Evolutionary conservation across 2,113 vertebrate genomes (phyloP).

Genomic region (Siphamia tubifer): DNA sequence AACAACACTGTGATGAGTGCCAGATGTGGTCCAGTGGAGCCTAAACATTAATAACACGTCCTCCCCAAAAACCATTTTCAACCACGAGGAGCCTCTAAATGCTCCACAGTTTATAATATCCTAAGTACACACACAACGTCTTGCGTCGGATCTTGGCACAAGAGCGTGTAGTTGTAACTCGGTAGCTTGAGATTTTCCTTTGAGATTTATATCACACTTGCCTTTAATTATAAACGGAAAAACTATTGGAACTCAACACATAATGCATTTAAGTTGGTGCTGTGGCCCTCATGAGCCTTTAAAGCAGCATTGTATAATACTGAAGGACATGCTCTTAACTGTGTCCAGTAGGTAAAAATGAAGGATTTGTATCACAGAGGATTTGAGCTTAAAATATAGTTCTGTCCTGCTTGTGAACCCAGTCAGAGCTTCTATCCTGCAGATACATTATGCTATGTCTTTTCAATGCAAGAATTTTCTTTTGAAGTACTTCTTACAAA

Average conservation of each 20-base stretch:
- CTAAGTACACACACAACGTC: conserved; percentile 61
- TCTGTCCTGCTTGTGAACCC: conserved; percentile 63
- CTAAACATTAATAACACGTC: conserved; percentile 78
- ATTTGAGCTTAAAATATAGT: conserved; percentile 49
- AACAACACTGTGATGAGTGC: conserved; percentile 77
- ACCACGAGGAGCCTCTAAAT: conserved; percentile 64
- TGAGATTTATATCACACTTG: conserved; percentile 60
- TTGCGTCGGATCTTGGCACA: conserved; percentile 52
- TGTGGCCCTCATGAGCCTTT: not conserved
- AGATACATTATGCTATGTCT: conserved; percentile 20
- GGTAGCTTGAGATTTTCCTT: conserved; percentile 44
- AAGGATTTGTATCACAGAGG: conserved; percentile 39
- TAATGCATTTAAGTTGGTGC: not conserved
- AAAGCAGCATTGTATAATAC: not conserved
- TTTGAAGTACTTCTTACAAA: conserved; percentile 47
- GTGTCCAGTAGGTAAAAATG: conserved; percentile 35
- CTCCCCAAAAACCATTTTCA: conserved; percentile 70
- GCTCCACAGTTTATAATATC: conserved; percentile 66
- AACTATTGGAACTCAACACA: conserved; percentile 33
- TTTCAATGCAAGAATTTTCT: conserved; percentile 23
- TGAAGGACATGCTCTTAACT: conserved; percentile 21
- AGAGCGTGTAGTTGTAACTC: conserved; percentile 43
- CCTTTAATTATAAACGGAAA: conserved; percentile 45
- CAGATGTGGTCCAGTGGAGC: conserved; percentile 76
- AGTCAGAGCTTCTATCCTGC: not conserved